Percentiles rank a stretch among this genome's conserved stretches.
Conservation (phyloP, 2,113 vertebrate genomes). For the Pomatostomus ruficeps region DNA sequence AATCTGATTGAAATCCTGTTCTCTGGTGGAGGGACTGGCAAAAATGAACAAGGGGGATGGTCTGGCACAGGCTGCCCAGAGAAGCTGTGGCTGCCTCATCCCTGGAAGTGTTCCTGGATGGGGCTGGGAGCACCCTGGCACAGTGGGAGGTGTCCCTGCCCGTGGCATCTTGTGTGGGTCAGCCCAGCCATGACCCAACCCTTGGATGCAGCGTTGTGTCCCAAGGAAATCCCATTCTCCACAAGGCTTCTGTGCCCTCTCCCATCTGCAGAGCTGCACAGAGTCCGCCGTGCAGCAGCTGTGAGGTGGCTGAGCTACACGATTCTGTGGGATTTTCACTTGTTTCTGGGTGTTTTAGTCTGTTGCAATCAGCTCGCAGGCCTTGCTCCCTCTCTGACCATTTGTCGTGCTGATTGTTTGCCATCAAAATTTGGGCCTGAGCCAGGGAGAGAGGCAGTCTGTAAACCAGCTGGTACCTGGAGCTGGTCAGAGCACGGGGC, state of each 20-base stretch:
- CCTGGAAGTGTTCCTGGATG: rapidly evolving
- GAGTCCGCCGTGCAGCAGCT: rapidly evolving
- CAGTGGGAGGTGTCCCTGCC: background rate
- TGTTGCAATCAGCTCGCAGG: background rate
- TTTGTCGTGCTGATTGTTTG: background rate
- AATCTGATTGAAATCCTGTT: background rate
- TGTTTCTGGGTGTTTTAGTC: background rate
- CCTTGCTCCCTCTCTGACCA: background rate
- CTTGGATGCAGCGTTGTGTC: no score
- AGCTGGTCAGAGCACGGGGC: background rate
- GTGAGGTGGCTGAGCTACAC: background rate
- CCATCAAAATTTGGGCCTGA: background rate
- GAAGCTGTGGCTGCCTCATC: background rate
- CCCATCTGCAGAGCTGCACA: background rate
- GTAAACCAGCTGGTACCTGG: background rate
- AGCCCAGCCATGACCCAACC: background rate
- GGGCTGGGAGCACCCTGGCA: background rate
- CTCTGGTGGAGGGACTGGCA: background rate
- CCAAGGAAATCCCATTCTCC: background rate
- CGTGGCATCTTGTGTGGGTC: background rate
- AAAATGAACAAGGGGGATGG: background rate
- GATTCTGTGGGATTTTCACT: background rate
- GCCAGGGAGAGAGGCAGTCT: background rate
- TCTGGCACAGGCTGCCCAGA: background rate
- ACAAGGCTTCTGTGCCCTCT: background rate